Evolutionary conservation across 1,140 invertebrate genomes (phyloP).

Genomic region (Penaeus vannamei): DNA sequence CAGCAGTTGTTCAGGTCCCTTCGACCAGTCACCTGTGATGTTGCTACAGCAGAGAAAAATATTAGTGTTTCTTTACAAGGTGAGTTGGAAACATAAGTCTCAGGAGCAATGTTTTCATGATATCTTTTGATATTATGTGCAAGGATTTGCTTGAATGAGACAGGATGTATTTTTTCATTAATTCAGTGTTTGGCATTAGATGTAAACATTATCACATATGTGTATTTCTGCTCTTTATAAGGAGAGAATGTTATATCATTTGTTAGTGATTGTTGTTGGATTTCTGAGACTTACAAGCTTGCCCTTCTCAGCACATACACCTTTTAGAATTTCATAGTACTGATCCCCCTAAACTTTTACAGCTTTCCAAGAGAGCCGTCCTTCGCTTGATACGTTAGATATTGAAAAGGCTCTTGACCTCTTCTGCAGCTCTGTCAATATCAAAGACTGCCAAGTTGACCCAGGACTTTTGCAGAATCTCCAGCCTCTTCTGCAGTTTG

Average conservation of each 20-base stretch:
- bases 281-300: no score
- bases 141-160: no score
- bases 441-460: conserved; percentile 66
- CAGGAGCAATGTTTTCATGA: neutral
- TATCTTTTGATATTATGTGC: neutral
- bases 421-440: conserved; percentile 58
- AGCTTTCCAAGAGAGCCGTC: conserved; percentile 63
- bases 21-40: conserved; percentile 64
- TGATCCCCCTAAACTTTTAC: conserved; percentile 22
- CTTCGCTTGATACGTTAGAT: conserved; percentile 61
- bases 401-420: conserved; percentile 65
- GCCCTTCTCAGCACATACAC: no score
- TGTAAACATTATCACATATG: no score
- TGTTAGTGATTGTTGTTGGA: no score
- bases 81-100: conserved; percentile 7
- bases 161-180: no score
- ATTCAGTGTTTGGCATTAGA: no score
- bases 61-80: conserved; percentile 56
- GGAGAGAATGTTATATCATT: no score
- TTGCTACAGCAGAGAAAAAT: conserved; percentile 53
- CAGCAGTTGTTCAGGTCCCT: conserved; percentile 62
- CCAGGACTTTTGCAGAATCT: conserved; percentile 61
- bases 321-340: neutral
- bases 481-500: conserved; percentile 64
- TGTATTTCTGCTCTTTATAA: no score